Evolutionary conservation across 2,888 invertebrate species (phyloP), one percentile per base, ranked within the genome.

Genomic region (Ectemnius continuus): DNA sequence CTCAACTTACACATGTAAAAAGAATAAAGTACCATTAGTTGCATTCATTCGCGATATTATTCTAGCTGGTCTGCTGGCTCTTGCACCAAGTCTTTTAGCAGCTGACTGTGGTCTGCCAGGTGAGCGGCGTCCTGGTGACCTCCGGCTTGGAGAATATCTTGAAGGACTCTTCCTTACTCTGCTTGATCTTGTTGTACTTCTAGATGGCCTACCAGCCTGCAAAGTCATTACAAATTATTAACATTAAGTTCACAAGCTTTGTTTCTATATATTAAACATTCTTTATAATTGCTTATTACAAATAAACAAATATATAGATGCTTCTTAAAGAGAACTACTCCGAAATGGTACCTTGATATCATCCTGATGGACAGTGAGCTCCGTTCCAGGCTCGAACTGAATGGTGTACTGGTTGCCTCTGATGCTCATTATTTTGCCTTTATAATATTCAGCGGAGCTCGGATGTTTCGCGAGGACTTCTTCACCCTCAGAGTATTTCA

Each of bases 381-480:
- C 87, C 5, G 73, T 81, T 16, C 89, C 91, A 23, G 85, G 83
- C 66, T 83, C 83, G 67, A 88, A 89, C 67, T 84, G 71, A 58
- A 91, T 83, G 36, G 79, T 84, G 60, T 88, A 91, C 45, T 80
- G 84, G 69, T 81, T 84, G 14, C 88, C 87, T 13, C 36, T 82
- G 8, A 80, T 36, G 20, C 84, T 81, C 2, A 89, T 36, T 65
- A 90, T 74, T 70, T 77, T 88, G 6, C 83, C 89, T 70, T 79
- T 84, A 36, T 78, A 76, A 71, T 84, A 89, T 18, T 88, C 84
- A 0, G 74, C 75, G 1, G 82, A 82, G 20, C 76, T 81, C 13
- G 89, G 88, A 75, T 85, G 76, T 68, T 82, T 87, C 1, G 88
- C 90, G 67, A 89, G 76, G 4, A 91, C 89, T 26, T 84, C 78